Evolutionary conservation across 2,797 vertebrate species (phyloP).

Genomic region (Coregonus suidteri): DNA sequence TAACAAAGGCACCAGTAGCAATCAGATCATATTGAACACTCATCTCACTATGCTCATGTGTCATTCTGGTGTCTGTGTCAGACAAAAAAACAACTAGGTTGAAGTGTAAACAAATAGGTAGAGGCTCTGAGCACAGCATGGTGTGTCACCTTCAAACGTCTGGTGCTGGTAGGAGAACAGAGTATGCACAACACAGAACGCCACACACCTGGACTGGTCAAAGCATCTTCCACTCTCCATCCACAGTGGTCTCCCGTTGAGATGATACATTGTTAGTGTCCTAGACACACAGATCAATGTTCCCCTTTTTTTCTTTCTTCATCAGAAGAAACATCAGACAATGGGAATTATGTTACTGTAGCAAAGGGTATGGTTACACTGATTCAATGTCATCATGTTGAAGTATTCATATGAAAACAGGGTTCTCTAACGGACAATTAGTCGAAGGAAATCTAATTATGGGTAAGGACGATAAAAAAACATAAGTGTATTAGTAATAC

Average conservation of each 20-base stretch:
- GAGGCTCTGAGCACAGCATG: neutral
- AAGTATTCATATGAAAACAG: no score
- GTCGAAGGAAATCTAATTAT: neutral
- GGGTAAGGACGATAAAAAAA: neutral
- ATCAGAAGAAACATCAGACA: no score
- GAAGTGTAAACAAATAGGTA: conserved; percentile 11
- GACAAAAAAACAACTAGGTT: neutral
- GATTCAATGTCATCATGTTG: no score
- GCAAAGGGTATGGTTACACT: no score
- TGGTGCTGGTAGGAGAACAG: no score
- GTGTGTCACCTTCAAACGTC: neutral
- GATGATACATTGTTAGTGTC: neutral
- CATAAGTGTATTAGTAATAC: neutral
- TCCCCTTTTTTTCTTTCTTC: no score
- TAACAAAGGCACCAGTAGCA: conserved; percentile 13
- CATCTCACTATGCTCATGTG: neutral
- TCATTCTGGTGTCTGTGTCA: conserved; percentile 14
- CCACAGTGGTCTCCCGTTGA: conserved; percentile 1
- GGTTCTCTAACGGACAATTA: neutral
- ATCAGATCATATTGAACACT: conserved; percentile 12
- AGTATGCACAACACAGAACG: no score
- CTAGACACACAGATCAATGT: no score
- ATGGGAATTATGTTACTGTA: no score
- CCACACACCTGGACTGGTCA: no score
- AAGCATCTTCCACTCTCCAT: no score